Evolutionary conservation across 1,140 invertebrate species (phyloP).

Genomic region (Pemphigus obesinymphae): DNA sequence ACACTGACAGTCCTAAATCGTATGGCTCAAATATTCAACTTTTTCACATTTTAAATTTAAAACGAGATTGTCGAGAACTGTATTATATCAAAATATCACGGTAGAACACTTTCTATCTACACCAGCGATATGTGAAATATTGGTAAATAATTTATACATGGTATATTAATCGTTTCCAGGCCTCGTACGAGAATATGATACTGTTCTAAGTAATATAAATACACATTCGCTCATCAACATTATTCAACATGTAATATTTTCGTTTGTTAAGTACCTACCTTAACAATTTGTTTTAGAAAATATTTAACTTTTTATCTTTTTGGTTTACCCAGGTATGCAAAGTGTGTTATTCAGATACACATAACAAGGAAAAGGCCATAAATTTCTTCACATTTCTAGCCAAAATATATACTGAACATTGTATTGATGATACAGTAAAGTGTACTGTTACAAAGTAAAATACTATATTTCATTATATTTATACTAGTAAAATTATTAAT

Average conservation of each 20-base stretch:
- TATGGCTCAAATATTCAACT: no score
- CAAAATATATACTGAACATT: neutral
- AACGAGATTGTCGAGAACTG: no score
- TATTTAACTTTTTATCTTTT: neutral
- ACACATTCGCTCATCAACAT: neutral
- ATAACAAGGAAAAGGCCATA: neutral
- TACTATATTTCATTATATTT: neutral
- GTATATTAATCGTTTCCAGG: neutral
- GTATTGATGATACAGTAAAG: conserved; percentile 3
- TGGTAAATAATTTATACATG: neutral
- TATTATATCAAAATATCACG: no score
- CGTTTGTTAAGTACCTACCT: no score
- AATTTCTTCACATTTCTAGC: neutral
- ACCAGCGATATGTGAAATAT: no score
- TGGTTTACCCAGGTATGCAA: neutral
- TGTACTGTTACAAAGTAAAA: neutral
- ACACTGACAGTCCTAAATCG: no score
- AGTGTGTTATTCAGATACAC: neutral
- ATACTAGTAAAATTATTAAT: no score
- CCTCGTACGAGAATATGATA: neutral
- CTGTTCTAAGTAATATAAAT: neutral
- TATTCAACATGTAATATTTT: neutral
- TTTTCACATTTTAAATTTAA: no score
- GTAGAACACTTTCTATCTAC: no score
- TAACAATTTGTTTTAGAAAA: neutral